Percentiles rank a stretch among this genome's conserved stretches.
Evolutionary conservation across 2,888 invertebrate genomes (phyloP).

Genomic region (Nymphalis c-album): DNA sequence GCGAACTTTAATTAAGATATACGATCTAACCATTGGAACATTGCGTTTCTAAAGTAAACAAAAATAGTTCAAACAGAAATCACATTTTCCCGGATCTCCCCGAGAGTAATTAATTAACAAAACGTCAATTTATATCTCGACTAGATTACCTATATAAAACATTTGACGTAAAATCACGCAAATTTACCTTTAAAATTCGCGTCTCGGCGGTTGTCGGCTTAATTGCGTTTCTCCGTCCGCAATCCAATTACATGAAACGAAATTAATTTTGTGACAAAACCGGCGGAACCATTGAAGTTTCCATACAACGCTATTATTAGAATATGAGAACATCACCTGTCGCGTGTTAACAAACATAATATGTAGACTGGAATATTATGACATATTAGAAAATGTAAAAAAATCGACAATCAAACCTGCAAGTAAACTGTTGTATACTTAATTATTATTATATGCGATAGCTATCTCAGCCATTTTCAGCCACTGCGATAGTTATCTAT

Average conservation of each 20-base stretch:
- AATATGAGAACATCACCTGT: background rate
- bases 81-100: background rate
- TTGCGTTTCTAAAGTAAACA: background rate
- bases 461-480: too few relatives aligned
- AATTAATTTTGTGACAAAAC: constrained; percentile 53
- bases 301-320: background rate
- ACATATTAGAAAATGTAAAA: too few relatives aligned
- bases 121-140: constrained; percentile 10
- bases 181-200: constrained; percentile 29
- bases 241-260: constrained; percentile 49
- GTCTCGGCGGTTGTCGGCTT: constrained; percentile 37
- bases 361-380: too few relatives aligned
- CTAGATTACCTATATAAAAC: constrained; percentile 1
- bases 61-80: background rate
- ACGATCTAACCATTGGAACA: too few relatives aligned
- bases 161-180: constrained; percentile 14
- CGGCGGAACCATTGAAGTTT: constrained; percentile 12
- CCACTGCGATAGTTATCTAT: too few relatives aligned
- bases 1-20: too few relatives aligned
- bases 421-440: too few relatives aligned
- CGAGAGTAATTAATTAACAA: constrained; percentile 3
- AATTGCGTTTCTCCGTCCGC: constrained; percentile 48
- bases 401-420: too few relatives aligned
- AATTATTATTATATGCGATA: too few relatives aligned
- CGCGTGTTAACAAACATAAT: too few relatives aligned